Conservation (phyloP, 2,888 invertebrate genomes). For the Platycheirus rosarum region DNA sequence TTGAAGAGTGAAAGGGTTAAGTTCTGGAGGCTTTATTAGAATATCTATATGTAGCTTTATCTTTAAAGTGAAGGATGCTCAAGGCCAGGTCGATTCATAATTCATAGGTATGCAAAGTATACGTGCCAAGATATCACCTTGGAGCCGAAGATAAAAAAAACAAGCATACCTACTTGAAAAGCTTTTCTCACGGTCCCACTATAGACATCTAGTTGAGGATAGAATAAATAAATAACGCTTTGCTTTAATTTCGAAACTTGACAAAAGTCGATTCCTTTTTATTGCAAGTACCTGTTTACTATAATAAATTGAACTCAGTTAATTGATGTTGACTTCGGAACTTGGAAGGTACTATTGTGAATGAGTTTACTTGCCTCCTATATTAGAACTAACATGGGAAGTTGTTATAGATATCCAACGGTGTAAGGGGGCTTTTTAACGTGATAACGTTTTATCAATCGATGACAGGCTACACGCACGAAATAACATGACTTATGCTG, state of each 20-base stretch:
- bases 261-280: neutral
- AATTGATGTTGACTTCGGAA: too few relatives aligned
- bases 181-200: slow-evolving; percentile 9
- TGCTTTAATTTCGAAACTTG: neutral
- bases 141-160: neutral
- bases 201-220: slow-evolving; percentile 35
- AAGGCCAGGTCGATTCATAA: slow-evolving; percentile 56
- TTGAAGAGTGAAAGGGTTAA: slow-evolving; percentile 38
- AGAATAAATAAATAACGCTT: slow-evolving; percentile 13
- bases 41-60: slow-evolving; percentile 18
- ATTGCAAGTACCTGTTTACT: too few relatives aligned
- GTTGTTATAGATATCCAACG: too few relatives aligned
- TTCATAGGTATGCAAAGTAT: neutral
- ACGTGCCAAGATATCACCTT: slow-evolving; percentile 10
- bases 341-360: slow-evolving; percentile 18
- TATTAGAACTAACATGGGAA: too few relatives aligned
- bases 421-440: too few relatives aligned
- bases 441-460: too few relatives aligned
- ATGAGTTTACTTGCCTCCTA: too few relatives aligned
- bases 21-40: slow-evolving; percentile 30
- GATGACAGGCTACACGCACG: too few relatives aligned
- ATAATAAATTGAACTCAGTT: too few relatives aligned
- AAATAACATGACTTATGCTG: too few relatives aligned
- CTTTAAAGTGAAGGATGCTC: slow-evolving; percentile 11
- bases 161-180: slow-evolving; percentile 10